These are phyloP conservation scores for Euclidia mi DNA, from an alignment of 2,888 invertebrate species.

Conservation along the genomic window DNA sequence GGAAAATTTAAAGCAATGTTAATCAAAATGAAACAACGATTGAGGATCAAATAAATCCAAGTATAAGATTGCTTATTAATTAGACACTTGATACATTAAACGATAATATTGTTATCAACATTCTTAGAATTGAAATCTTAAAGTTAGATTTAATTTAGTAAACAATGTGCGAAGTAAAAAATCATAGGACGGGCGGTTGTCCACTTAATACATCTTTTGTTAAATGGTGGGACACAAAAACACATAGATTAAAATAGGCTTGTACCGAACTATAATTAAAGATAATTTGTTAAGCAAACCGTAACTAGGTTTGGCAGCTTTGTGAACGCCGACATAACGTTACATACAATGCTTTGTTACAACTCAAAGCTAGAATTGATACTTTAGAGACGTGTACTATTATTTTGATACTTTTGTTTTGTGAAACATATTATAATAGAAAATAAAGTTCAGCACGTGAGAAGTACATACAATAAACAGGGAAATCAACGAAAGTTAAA, in stretches of 20 bases:
- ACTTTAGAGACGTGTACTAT: slow-evolving; percentile 20
- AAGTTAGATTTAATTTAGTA: slow-evolving; percentile 15
- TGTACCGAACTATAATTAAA: slow-evolving; percentile 77
- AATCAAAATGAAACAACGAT: slow-evolving; percentile 19
- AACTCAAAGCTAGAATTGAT: slow-evolving; percentile 41
- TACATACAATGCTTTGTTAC: slow-evolving; percentile 16
- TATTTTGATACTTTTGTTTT: too few species aligned
- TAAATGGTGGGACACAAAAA: slow-evolving; percentile 40
- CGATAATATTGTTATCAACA: slow-evolving; percentile 15
- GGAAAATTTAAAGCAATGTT: slow-evolving; percentile 29
- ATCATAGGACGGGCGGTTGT: slow-evolving; percentile 38
- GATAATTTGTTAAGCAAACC: slow-evolving; percentile 83
- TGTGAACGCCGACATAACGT: slow-evolving; percentile 75
- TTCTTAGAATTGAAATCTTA: background rate
- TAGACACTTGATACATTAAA: slow-evolving; percentile 29
- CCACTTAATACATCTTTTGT: slow-evolving; percentile 42
- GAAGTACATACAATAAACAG: too few species aligned
- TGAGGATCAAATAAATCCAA: slow-evolving; percentile 21
- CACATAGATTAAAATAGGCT: slow-evolving; percentile 58
- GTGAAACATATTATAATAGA: too few species aligned
- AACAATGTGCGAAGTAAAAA: slow-evolving; percentile 15
- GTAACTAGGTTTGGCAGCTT: slow-evolving; percentile 70
- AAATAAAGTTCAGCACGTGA: too few species aligned
- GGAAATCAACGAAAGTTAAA: too few species aligned
- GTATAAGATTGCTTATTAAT: slow-evolving; percentile 22